Evolutionary conservation across 2,113 vertebrate genomes (phyloP).

Genomic region (Brienomyrus brachyistius): DNA sequence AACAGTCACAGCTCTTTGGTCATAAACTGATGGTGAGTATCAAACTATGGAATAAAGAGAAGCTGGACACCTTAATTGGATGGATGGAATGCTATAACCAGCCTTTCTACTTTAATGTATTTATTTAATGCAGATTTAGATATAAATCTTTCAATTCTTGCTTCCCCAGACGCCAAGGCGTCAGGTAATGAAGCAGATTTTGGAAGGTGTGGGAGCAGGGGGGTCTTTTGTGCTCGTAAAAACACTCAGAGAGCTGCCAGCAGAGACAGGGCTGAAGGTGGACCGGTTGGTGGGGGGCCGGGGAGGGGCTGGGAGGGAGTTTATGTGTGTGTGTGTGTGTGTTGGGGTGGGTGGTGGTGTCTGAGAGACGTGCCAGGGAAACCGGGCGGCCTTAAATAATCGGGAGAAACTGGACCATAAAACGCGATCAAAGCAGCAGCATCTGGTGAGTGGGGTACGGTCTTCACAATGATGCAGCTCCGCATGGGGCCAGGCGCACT

Average conservation of each 20-base stretch:
- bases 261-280: neutral
- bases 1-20: neutral
- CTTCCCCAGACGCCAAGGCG: neutral
- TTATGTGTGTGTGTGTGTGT: neutral
- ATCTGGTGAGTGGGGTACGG: slow-evolving; percentile 24
- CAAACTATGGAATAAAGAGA: neutral
- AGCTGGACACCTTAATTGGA: neutral
- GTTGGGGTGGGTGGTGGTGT: neutral
- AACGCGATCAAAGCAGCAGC: slow-evolving; percentile 35
- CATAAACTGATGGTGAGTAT: neutral
- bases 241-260: neutral
- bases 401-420: slow-evolving; percentile 17
- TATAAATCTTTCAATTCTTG: slow-evolving; percentile 10
- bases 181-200: slow-evolving; percentile 11
- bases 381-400: neutral
- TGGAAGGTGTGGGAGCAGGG: neutral
- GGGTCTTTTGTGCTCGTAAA: neutral
- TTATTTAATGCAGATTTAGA: neutral
- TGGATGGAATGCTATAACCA: neutral
- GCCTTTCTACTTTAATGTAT: neutral
- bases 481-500: neutral
- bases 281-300: neutral
- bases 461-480: slow-evolving; percentile 28
- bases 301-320: neutral
- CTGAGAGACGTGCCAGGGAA: neutral